phyloP scores from a whole-genome alignment of 2,113 vertebrate species.

The Sander vitreus region DNA sequence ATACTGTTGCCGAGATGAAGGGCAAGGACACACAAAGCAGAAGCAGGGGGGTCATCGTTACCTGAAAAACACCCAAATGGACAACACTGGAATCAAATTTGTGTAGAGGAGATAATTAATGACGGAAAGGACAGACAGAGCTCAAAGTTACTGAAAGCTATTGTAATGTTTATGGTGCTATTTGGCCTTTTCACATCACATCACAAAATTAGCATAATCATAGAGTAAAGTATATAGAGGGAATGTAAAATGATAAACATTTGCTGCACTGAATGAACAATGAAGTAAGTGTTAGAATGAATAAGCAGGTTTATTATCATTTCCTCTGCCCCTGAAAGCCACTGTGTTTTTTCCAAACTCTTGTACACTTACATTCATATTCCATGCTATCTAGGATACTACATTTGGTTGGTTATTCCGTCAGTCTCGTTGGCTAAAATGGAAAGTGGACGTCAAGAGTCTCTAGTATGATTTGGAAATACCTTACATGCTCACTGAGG shows the following conservation, averaged over 20 bases:
- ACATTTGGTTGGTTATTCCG: constrained; percentile 15
- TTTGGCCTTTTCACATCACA: not conserved
- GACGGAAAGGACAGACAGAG: not conserved
- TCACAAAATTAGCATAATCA: not conserved
- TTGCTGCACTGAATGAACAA: constrained; percentile 12
- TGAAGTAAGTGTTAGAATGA: constrained; percentile 25
- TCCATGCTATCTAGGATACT: constrained; percentile 8
- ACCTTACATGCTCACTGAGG: constrained; percentile 21
- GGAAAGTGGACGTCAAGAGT: constrained; percentile 51
- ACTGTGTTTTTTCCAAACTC: constrained; percentile 11
- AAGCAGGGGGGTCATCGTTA: constrained; percentile 93
- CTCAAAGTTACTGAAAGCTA: not conserved
- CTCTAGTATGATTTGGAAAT: constrained; percentile 49
- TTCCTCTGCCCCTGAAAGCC: constrained; percentile 10
- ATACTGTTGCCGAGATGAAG: constrained; percentile 82
- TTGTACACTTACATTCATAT: constrained; percentile 15
- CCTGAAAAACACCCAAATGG: constrained; percentile 79
- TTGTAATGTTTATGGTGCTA: not conserved
- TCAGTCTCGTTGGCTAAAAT: constrained; percentile 22
- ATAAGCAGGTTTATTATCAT: constrained; percentile 1
- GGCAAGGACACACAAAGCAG: constrained; percentile 89
- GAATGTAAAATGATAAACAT: not conserved
- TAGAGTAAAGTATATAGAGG: not conserved
- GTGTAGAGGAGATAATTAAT: not conserved
- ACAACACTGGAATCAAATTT: not conserved